Percentiles rank a stretch among this genome's conserved stretches.
Evolutionary conservation across 2,888 invertebrate genomes (phyloP).

Genomic region (Ceraclea dissimilis): DNA sequence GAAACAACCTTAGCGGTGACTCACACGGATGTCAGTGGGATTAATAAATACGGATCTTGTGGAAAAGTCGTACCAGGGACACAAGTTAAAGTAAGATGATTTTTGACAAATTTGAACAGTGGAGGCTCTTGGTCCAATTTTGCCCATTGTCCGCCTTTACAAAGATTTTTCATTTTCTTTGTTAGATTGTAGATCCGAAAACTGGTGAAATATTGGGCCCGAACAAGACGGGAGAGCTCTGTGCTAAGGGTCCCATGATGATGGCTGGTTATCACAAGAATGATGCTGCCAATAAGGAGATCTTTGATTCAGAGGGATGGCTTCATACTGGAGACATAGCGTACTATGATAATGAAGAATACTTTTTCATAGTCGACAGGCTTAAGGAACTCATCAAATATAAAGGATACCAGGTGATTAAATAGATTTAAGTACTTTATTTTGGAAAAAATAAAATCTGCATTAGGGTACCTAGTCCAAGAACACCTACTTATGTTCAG

Average conservation of each 20-base stretch:
- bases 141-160: no score
- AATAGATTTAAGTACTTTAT: not conserved
- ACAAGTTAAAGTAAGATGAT: slow-evolving; percentile 52
- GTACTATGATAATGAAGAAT: slow-evolving; percentile 68
- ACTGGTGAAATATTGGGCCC: slow-evolving; percentile 56
- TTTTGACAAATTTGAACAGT: no score
- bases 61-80: slow-evolving; percentile 61
- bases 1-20: slow-evolving; percentile 58
- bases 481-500: no score
- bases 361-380: slow-evolving; percentile 76
- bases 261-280: slow-evolving; percentile 83
- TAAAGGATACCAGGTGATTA: slow-evolving; percentile 75
- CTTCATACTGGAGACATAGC: slow-evolving; percentile 75
- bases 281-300: slow-evolving; percentile 51
- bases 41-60: slow-evolving; percentile 36
- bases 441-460: not conserved
- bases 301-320: slow-evolving; percentile 68
- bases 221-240: slow-evolving; percentile 70
- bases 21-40: slow-evolving; percentile 42
- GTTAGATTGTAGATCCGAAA: slow-evolving; percentile 51
- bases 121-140: no score
- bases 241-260: slow-evolving; percentile 70
- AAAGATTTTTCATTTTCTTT: slow-evolving; percentile 10
- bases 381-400: slow-evolving; percentile 88
- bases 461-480: no score